phyloP scores from a whole-genome alignment of 2,797 vertebrate species.

The Hybognathus amarus region DNA sequence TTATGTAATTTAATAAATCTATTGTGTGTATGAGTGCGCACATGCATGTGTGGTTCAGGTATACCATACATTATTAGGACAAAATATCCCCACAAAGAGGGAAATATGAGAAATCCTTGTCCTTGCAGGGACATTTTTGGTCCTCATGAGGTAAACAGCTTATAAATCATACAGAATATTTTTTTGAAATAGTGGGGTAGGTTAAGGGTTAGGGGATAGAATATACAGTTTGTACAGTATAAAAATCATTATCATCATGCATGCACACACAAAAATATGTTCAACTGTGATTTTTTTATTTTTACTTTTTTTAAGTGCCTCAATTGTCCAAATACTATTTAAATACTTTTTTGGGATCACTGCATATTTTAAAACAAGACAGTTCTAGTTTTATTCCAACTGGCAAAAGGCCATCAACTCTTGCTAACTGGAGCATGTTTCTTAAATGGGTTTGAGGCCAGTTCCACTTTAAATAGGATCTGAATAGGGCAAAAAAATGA shows the following conservation, averaged over 20 bases:
- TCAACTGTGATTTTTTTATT: not conserved
- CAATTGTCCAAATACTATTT: not conserved
- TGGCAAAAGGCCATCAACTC: conserved; percentile 28
- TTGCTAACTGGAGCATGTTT: conserved; percentile 30
- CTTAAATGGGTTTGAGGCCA: conserved; percentile 15
- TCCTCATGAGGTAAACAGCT: not conserved
- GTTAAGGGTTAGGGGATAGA: not conserved
- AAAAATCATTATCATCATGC: too few relatives aligned
- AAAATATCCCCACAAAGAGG: too few relatives aligned
- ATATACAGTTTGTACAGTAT: not conserved
- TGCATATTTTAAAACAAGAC: not conserved
- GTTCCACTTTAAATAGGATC: conserved; percentile 21
- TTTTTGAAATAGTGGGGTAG: too few relatives aligned
- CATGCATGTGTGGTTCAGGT: too few relatives aligned
- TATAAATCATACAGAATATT: not conserved
- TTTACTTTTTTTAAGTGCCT: too few relatives aligned
- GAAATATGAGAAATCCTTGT: not conserved
- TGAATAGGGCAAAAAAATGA: not conserved
- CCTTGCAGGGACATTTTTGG: not conserved
- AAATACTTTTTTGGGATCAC: not conserved
- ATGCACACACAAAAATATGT: too few relatives aligned
- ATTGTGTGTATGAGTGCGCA: not conserved
- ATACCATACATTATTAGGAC: too few relatives aligned
- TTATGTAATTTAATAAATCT: not conserved
- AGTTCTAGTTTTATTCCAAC: conserved; percentile 14